Evolutionary conservation across 2,888 invertebrate genomes (phyloP).

Genomic region (Apocheima hispidaria): DNA sequence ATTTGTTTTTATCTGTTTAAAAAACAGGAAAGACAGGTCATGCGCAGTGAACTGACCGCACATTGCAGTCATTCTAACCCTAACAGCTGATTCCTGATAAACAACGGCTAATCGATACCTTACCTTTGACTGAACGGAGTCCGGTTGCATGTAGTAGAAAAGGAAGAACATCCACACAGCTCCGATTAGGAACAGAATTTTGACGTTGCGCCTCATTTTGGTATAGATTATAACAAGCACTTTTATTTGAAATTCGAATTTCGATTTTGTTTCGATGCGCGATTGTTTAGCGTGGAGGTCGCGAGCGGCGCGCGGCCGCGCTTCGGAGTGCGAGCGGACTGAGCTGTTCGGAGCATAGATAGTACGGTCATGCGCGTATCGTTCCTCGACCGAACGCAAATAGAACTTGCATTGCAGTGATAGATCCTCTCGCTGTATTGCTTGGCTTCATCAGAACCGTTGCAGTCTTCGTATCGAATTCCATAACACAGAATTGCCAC

Average conservation of each 20-base stretch:
- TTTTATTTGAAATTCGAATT: conserved; percentile 41
- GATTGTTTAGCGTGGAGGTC: conserved; percentile 50
- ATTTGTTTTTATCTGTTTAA: conserved; percentile 16
- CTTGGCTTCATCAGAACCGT: conserved; percentile 46
- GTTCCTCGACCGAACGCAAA: conserved; percentile 70
- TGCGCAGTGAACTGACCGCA: conserved; percentile 68
- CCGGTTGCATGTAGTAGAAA: conserved; percentile 81
- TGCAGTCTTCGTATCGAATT: background rate
- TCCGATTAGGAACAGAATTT: conserved; percentile 75
- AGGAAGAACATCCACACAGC: conserved; percentile 80
- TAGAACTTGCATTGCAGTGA: conserved; percentile 68
- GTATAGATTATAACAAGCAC: conserved; percentile 48
- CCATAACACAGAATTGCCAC: background rate
- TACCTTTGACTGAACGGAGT: conserved; percentile 74
- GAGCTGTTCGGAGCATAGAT: conserved; percentile 56
- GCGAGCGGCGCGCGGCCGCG: conserved; percentile 82
- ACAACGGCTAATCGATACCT: conserved; percentile 48
- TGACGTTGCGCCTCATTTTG: conserved; percentile 78
- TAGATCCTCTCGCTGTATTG: conserved; percentile 51
- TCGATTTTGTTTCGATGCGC: conserved; percentile 51
- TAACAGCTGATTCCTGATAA: conserved; percentile 68
- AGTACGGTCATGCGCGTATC: conserved; percentile 77
- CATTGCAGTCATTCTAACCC: conserved; percentile 53
- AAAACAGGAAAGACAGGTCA: conserved; percentile 57
- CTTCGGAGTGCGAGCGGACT: conserved; percentile 74